Evolutionary conservation across 2,797 vertebrate species (phyloP), one percentile per base, ranked within the genome.

Genomic region (Odontamblyopus lacepedii): DNA sequence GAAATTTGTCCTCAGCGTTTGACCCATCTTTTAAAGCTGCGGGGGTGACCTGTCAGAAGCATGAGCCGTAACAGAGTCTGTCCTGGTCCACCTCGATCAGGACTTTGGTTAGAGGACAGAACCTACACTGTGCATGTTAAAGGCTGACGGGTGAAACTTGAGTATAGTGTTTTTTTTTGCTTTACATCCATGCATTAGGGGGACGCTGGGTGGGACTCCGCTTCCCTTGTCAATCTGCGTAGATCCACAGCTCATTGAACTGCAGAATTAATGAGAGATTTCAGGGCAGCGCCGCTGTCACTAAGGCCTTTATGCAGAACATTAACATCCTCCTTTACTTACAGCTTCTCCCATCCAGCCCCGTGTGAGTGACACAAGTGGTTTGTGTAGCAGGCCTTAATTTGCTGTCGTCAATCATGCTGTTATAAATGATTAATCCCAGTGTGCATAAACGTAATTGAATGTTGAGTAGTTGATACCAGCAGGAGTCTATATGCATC

Each of bases 181-280:
- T 53, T 57, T 23, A 57, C 4, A 60, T 30, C 13, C 15, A 87
- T 85, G 80, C 76, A 77, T 84, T 81, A 76, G 81, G 61, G 78
- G 82, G 83, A 87, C 29, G 69, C 53, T 6, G 19, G 71, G 74
- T 84, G 81, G 78, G 77, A 83, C 83, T 87, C 80, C 78, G 72
- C 82, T 77, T 85, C 81, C 80, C 81, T 83, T 85, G 85, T 90
- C 87, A 89, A 87, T 88, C 87, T 80, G 81, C 74, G 77, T 87
- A 87, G 81, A 85, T 90, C 88, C 88, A 88, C 92, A 90, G 86
- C 79, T 78, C 91, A 92, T 72, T 88, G 88, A 92, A 77, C 86
- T 87, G 87, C 88, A 76, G 88, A 92, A 92, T 92, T 93, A 92
- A 92, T 90, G 90, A 92, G 87, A 87, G 82, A 81, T 82, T 87